These are phyloP conservation scores for Phthorimaea operculella DNA, from an alignment of 1,140 invertebrate genomes.

Conservation along the genomic window DNA sequence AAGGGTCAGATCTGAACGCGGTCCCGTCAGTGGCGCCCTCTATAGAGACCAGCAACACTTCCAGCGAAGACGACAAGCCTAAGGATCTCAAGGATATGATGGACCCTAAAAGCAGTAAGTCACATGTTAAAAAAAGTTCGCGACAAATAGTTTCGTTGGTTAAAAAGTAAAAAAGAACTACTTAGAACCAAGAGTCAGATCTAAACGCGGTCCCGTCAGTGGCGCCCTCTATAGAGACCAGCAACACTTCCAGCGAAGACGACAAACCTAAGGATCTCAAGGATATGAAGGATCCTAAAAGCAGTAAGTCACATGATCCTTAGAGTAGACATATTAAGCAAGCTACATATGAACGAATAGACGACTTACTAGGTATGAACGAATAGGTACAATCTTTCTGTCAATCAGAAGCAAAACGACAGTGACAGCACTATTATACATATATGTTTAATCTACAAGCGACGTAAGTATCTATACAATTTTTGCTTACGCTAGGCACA, in stretches of 20 bases:
- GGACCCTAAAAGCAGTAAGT: conserved; percentile 53
- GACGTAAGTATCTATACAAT: no score
- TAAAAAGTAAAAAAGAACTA: no score
- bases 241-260: conserved; percentile 57
- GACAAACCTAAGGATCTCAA: conserved; percentile 64
- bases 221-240: conserved; percentile 38
- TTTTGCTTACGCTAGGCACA: no score
- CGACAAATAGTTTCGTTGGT: no score
- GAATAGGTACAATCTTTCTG: no score
- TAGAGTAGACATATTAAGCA: no score
- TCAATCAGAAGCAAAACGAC: no score
- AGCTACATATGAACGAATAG: no score
- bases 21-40: conserved; percentile 37
- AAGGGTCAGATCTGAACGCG: conserved; percentile 52
- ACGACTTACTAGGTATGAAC: no score
- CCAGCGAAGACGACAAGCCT: conserved; percentile 61
- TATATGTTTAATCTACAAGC: no score
- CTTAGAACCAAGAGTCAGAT: no score
- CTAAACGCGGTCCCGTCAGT: conserved; percentile 46
- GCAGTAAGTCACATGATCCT: conserved; percentile 37
- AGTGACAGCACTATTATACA: no score
- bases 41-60: conserved; percentile 46
- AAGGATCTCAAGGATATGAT: conserved; percentile 63
- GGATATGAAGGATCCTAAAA: conserved; percentile 30
- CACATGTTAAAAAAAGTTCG: neutral